Evolutionary conservation across 2,797 vertebrate species (phyloP), one percentile per base, ranked within the genome.

Genomic region (Phoebastria nigripes): DNA sequence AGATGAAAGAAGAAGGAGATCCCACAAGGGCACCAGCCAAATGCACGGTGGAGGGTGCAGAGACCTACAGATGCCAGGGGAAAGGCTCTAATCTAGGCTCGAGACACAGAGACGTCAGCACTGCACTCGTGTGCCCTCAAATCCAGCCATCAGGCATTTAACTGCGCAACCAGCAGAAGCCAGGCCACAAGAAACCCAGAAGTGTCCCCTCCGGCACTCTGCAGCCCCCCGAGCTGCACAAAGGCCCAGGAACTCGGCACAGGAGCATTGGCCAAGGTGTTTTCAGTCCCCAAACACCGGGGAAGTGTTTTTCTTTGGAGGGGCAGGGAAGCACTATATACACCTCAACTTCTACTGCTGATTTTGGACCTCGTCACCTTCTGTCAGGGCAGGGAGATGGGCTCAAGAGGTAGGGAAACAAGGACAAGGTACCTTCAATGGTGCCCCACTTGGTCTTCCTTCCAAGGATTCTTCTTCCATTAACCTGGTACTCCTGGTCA

Each of bases 401-500:
- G 47, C 25, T 85, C 19, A 15, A 12, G 28, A 41, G 70, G 19
- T 6, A 77, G 59, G 31, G n/a, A 89, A 79, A 35, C 47, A 74
- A 58, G n/a, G 29, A 66, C 39, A 39, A 89, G 71, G 58, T 98
- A 99, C 99, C 99, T 99, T 99, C 99, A 65, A 99, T 99, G 93
- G 99, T 99, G 95, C 99, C 99, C 99, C 99, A 99, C 91, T 99
- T 99, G 94, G 99, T 99, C 97, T 99, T 99, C 95, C 99, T 98
- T 63, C 99, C 99, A 78, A 99, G 98, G 95, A 99, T 99, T 97
- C 99, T 98, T 96, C 98, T 99, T 95, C 99, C 99, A 4, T 99
- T 99, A 91, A 99, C 99, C 96, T 99, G 99, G 96, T 99, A 99
- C 96, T 99, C 99, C 82, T 99, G 99, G 97, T 99, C 99, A 77